A percentile compares a stretch with the other conserved stretches of the same genome.
Conservation (phyloP, 2,888 invertebrate species). For the Zygaena filipendulae region DNA sequence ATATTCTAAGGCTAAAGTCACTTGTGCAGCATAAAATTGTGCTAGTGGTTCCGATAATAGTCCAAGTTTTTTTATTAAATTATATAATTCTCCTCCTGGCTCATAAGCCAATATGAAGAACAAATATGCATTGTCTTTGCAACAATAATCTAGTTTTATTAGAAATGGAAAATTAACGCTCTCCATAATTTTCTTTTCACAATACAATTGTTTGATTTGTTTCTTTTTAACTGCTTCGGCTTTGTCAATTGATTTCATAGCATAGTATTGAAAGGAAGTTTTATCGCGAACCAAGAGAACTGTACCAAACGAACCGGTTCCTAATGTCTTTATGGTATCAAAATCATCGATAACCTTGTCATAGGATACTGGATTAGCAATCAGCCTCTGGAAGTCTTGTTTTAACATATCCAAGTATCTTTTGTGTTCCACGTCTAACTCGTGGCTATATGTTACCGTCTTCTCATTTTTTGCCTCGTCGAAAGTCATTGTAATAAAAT, state of each 20-base stretch:
- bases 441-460: constrained; percentile 22
- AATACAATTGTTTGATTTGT: constrained; percentile 82
- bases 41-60: constrained; percentile 77
- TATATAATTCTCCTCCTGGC: constrained; percentile 87
- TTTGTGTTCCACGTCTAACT: constrained; percentile 28
- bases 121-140: constrained; percentile 85
- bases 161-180: constrained; percentile 87
- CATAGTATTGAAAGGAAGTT: constrained; percentile 70
- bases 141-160: constrained; percentile 79
- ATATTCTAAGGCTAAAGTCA: constrained; percentile 89
- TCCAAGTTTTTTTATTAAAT: constrained; percentile 69
- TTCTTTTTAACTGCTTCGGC: constrained; percentile 82
- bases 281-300: constrained; percentile 79
- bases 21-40: constrained; percentile 90
- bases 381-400: constrained; percentile 30
- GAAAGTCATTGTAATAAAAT: no score
- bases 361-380: constrained; percentile 18
- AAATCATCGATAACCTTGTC: constrained; percentile 67
- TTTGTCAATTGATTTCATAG: constrained; percentile 91
- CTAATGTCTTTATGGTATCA: constrained; percentile 78
- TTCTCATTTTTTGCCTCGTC: constrained; percentile 20
- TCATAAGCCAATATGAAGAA: constrained; percentile 84
- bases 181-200: constrained; percentile 88
- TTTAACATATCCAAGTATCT: constrained; percentile 36
- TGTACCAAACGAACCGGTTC: constrained; percentile 87